A percentile compares a stretch with the other conserved stretches of the same genome.
phyloP scores from a whole-genome alignment of 2,797 vertebrate genomes.

The Sebastes taczanowskii region DNA sequence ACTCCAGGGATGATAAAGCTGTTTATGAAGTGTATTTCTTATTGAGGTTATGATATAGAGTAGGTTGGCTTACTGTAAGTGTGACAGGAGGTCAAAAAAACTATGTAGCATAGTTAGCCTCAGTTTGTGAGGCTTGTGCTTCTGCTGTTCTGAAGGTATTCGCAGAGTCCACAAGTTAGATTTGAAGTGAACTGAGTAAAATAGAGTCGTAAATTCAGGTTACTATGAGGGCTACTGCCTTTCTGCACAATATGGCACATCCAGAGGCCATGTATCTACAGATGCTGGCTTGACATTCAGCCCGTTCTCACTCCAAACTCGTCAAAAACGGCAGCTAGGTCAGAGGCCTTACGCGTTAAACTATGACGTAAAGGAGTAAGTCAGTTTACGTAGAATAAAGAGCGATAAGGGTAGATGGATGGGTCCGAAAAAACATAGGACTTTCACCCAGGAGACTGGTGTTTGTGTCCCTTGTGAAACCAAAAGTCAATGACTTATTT shows the following conservation, averaged over 20 bases:
- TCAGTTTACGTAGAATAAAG: not conserved
- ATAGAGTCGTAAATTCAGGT: not conserved
- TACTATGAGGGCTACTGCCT: not conserved
- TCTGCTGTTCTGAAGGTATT: not conserved
- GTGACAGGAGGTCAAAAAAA: not conserved
- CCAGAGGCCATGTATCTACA: not conserved
- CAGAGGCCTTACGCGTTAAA: fast-evolving
- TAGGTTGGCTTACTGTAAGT: not conserved
- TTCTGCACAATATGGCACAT: not conserved
- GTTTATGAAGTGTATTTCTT: constrained; percentile 13
- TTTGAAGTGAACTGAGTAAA: not conserved
- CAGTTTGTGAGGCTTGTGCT: not conserved
- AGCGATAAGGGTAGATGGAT: no score
- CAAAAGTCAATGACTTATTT: no score
- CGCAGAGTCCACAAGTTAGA: not conserved
- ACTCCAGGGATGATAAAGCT: not conserved
- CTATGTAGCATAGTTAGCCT: not conserved
- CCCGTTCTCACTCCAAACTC: fast-evolving
- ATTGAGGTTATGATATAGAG: not conserved
- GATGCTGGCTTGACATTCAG: not conserved
- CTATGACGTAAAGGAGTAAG: not conserved
- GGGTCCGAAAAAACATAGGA: no score
- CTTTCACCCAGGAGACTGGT: no score
- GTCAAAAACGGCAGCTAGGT: not conserved
- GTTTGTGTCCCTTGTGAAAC: no score